phyloP scores from a whole-genome alignment of 2,113 vertebrate genomes.

The Eclectus roratus region DNA sequence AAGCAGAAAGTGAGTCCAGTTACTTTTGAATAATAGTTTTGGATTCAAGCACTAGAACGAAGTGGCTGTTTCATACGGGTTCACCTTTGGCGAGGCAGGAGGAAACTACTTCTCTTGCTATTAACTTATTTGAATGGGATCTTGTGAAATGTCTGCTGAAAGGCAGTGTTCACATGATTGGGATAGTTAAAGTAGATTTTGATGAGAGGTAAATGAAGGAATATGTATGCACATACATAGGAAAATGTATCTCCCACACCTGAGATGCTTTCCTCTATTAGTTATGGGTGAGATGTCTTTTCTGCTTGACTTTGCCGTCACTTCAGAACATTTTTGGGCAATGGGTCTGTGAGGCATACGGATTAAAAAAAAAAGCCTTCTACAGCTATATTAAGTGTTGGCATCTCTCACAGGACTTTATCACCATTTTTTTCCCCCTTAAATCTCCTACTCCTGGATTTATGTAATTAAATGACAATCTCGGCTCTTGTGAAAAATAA shows the following conservation, averaged over 20 bases:
- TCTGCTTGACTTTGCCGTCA: background rate
- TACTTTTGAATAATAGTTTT: background rate
- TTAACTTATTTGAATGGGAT: background rate
- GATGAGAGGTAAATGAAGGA: background rate
- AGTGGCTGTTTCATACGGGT: background rate
- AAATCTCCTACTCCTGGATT: slow-evolving; percentile 33
- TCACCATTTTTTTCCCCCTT: background rate
- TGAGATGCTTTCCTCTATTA: background rate
- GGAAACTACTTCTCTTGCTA: background rate
- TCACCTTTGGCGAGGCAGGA: background rate
- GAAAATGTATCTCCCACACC: background rate
- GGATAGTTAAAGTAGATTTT: background rate
- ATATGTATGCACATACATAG: background rate
- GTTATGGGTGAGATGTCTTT: background rate
- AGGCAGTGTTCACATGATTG: background rate
- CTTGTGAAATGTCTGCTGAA: background rate
- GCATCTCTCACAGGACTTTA: slow-evolving; percentile 42
- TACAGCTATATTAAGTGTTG: slow-evolving; percentile 39
- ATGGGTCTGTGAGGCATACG: background rate
- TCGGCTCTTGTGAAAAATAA: slow-evolving; percentile 32
- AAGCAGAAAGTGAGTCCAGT: background rate
- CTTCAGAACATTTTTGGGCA: slow-evolving; percentile 26
- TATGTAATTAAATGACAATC: slow-evolving; percentile 57
- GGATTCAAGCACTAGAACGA: background rate
- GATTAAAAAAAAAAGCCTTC: background rate